Evolutionary conservation across 1,140 invertebrate genomes (phyloP), one percentile per base, ranked within the genome.

Genomic region (Neocloeon triangulifer): DNA sequence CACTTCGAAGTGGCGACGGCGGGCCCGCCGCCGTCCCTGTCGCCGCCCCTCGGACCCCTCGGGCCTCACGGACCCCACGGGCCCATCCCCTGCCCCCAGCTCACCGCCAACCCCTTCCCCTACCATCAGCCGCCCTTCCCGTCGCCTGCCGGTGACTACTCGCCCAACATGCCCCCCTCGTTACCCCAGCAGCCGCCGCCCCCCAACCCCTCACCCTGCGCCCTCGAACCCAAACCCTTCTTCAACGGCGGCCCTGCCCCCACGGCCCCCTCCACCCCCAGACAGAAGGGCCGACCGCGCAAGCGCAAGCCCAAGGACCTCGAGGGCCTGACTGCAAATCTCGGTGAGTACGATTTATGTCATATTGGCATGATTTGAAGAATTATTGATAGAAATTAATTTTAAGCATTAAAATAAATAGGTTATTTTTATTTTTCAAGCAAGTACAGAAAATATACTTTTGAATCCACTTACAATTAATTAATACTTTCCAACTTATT

Each of bases 291-390:
- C 1, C 58, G 86, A 37, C 84, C 85, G 1, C 64, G 84, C 49
- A 92, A 91, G 54, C 63, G 84, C 59, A 89, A 85, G 53, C 76
- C 77, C 25, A 82, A 82, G 59, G 78, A 82, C 46, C 61, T 81
- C 32, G 78, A 82, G 44, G 59, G 71, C 21, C 76, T 82, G 69
- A 75, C 74, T 14, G 73, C 75, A 17, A 80, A 71, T 55, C 65
- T 82, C 50, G 76, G 74, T 78, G 53, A 71, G 69, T 61, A 37
- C 7, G 32, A 4, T 17, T 10, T 1, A n/a, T n/a, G n/a, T n/a
- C n/a, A n/a, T n/a, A n/a, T n/a, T n/a, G n/a, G n/a, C n/a, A n/a
- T n/a, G n/a, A n/a, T n/a, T n/a, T n/a, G n/a, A n/a, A n/a, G n/a
- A n/a, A n/a, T n/a, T n/a, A n/a, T n/a, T n/a, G n/a, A n/a, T n/a